Evolutionary conservation across 1,140 invertebrate genomes (phyloP).

Genomic region (Chrysoperla carnea): DNA sequence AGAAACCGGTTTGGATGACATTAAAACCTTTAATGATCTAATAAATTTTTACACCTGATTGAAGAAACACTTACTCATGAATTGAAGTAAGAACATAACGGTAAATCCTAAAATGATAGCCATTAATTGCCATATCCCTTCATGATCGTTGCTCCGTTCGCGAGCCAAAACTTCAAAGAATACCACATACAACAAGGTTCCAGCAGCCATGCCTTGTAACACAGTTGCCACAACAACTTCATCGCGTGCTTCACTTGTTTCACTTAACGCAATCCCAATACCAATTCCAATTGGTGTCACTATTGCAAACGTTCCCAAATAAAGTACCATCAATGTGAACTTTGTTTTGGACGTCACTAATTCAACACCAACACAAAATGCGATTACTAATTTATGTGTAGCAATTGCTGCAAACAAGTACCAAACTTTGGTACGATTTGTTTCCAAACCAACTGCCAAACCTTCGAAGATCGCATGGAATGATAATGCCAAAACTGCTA

Average conservation of each 20-base stretch:
- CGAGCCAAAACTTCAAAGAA: constrained; percentile 80
- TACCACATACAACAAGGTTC: constrained; percentile 75
- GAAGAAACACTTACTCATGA: constrained; percentile 50
- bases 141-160: constrained; percentile 44
- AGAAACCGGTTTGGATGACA: too few relatives aligned
- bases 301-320: constrained; percentile 59
- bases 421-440: constrained; percentile 37
- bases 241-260: constrained; percentile 30
- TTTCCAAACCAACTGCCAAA: constrained; percentile 59
- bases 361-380: constrained; percentile 70
- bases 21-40: constrained; percentile 6
- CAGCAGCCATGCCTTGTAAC: constrained; percentile 69
- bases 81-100: constrained; percentile 58
- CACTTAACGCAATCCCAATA: constrained; percentile 44
- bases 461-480: constrained; percentile 73
- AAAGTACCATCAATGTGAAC: constrained; percentile 36
- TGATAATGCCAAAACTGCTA: constrained; percentile 56
- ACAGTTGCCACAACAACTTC: constrained; percentile 42
- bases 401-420: constrained; percentile 64
- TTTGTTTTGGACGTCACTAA: constrained; percentile 48
- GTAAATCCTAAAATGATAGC: constrained; percentile 55
- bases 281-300: constrained; percentile 56
- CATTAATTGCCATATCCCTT: constrained; percentile 47
- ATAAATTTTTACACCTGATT: background rate
- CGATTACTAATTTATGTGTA: constrained; percentile 79